Conservation (phyloP, 2,888 invertebrate genomes). For the Cantharis lateralis region DNA sequence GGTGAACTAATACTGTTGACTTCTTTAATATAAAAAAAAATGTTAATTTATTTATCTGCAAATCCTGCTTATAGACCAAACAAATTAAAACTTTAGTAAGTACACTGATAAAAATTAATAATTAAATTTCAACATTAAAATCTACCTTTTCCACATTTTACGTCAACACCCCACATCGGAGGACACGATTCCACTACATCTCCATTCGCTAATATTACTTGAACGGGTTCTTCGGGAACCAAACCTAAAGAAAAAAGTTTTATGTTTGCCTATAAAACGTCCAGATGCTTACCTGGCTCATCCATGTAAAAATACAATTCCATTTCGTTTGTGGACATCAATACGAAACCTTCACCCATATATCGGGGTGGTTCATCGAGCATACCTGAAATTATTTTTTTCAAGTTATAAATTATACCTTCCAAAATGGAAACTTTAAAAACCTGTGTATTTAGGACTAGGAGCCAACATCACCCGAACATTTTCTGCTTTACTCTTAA, state of each 20-base stretch:
- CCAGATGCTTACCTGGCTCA: conserved; percentile 74
- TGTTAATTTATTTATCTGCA: too few species aligned
- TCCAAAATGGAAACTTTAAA: background rate
- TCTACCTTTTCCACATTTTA: conserved; percentile 88
- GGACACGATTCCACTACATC: conserved; percentile 92
- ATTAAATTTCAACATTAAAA: too few species aligned
- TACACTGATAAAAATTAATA: too few species aligned
- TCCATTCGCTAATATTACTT: conserved; percentile 87
- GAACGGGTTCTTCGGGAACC: conserved; percentile 90
- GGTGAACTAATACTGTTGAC: too few species aligned
- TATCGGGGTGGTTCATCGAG: conserved; percentile 93
- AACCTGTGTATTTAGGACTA: conserved; percentile 87
- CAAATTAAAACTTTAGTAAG: too few species aligned
- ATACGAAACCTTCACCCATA: conserved; percentile 98
- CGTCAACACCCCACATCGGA: conserved; percentile 94
- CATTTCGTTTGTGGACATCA: conserved; percentile 93
- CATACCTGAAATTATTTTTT: conserved; percentile 59
- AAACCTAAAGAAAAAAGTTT: conserved; percentile 56
- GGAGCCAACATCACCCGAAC: conserved; percentile 95
- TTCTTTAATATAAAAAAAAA: too few species aligned
- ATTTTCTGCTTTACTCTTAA: conserved; percentile 93
- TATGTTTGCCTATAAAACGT: background rate
- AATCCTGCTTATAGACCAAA: too few species aligned
- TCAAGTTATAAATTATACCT: background rate
- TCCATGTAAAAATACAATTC: conserved; percentile 98